Base-by-base conservation (phyloP, 2,888 invertebrate genomes). In the Eledona agricola region DNA sequence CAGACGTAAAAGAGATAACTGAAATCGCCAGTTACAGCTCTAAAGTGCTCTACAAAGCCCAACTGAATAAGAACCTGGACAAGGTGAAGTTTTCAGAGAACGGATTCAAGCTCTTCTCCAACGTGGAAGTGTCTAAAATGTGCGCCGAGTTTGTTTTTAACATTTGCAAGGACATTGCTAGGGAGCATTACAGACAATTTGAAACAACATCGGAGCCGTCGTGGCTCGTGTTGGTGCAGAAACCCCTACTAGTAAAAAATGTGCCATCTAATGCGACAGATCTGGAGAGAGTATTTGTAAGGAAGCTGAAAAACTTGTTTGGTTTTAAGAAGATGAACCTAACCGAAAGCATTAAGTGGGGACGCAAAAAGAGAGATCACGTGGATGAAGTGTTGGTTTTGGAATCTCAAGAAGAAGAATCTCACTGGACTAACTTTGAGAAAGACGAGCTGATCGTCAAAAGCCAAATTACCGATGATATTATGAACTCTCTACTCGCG, bases 401-500 rank as follows among this genome's bases (percentile, higher is more conserved):
- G 47, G 89, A 89, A 72, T 80, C 86, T 35, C 84, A 83, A 60
- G 83, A 83, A 37, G 89, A 89, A 64, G 89, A 90, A 68, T 78
- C 81, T 6, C 82, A 84, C 58, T 90, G 90, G 89, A 84, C 85
- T 1, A 85, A 85, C 68, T 89, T 87, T 67, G 85, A 87, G 68
- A 76, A 81, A 32, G 89, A 89, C 66, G 89, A 89, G 70, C 75
- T 82, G 10, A 80, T 83, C 20, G 84, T 90, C 11, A 86, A 88
- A 65, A 81, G 83, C 63, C 77, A 81, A 62, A 69, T 82, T 9
- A 79, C 86, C 1, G 80, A 82, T 56, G 79, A 81, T 51, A 78
- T 87, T 63, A 76, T 86, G 51, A 77, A 80, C 55, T 74, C 78
- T 57, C 69, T 83, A 43, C 63, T 86, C 12, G 69, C 71, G 6